Evolutionary conservation across 1,140 invertebrate genomes (phyloP), one percentile per base, ranked within the genome.

Genomic region (Formica exsecta): DNA sequence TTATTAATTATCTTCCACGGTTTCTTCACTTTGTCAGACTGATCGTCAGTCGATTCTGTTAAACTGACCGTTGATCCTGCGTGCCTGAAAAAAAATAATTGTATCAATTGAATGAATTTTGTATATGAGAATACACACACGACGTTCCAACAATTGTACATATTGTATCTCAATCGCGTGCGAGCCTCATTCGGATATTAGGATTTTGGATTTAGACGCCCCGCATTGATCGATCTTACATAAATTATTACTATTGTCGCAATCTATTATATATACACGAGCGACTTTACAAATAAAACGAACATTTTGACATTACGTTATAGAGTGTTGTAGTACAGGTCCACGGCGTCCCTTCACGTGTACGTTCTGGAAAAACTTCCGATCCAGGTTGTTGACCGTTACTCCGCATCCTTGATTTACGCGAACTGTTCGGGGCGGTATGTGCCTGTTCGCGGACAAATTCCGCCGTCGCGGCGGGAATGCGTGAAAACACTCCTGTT

Each of bases 1-100:
- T 96, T 97, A 90, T 97, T 97, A 5, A 96, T 95, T 91, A 96
- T 96, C 91, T 98, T 98, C 97, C 98, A 98, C 6, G 98, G 97
- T 94, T 98, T 98, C 29, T 94, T 93, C 85, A 64, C 29, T 44
- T 19, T 29, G 11, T 77, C n/a, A 8, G 25, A 79, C 25, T 80
- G 64, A 41, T 16, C 32, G 8, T 70, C 36, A 25, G 85, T 88
- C 83, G 90, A 85, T 84, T 94, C 92, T 68, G 89, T 94, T 87
- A 88, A 94, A 89, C 71, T 95, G 87, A 16, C 92, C 93, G 93
- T 62, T 16, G 87, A 89, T 62, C 41, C 74, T 59, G 92, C 70
- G 77, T 83, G 61, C 90, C 95, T 51, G 95, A 95, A 91, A 64
- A 29, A 29, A 83, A 70, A 95, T 95, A 25, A 96, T 95, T 92